These are phyloP conservation scores for Cottus gobio DNA, from an alignment of 2,113 vertebrate species.

Conservation along the genomic window DNA sequence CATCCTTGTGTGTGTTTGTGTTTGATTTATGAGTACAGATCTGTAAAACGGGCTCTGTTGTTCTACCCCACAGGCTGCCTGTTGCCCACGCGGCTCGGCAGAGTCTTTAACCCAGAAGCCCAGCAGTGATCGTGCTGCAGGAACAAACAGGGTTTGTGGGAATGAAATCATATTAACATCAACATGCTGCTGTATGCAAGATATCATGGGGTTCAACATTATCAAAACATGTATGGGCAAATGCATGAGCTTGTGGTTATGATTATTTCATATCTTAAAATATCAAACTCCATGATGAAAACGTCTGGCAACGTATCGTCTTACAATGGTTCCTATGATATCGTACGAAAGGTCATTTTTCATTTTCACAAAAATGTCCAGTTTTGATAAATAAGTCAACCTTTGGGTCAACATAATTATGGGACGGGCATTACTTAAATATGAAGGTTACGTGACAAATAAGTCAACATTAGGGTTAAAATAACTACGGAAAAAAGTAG, in stretches of 20 bases:
- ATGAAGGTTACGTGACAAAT: background rate
- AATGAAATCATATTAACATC: constrained; percentile 14
- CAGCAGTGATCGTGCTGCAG: constrained; percentile 10
- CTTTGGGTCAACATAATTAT: too few relatives aligned
- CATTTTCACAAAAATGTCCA: background rate
- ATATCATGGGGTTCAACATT: background rate
- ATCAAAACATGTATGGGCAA: background rate
- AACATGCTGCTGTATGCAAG: background rate
- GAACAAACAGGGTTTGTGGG: constrained; percentile 4
- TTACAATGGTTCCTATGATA: background rate
- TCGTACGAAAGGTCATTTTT: background rate
- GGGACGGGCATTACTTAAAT: too few relatives aligned
- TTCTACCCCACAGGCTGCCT: constrained; percentile 70
- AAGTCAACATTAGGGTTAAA: background rate
- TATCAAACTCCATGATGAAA: background rate
- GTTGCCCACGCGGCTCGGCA: constrained; percentile 58
- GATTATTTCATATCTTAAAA: background rate
- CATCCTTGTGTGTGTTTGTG: constrained; percentile 34
- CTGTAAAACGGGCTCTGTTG: constrained; percentile 51
- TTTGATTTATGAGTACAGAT: constrained; percentile 74
- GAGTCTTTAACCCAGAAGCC: constrained; percentile 18
- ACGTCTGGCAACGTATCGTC: background rate
- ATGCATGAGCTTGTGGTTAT: background rate
- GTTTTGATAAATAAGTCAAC: background rate
- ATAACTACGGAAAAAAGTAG: background rate